Conservation (phyloP, 2,113 vertebrate genomes). For the Pseudorectes ferrugineus region DNA sequence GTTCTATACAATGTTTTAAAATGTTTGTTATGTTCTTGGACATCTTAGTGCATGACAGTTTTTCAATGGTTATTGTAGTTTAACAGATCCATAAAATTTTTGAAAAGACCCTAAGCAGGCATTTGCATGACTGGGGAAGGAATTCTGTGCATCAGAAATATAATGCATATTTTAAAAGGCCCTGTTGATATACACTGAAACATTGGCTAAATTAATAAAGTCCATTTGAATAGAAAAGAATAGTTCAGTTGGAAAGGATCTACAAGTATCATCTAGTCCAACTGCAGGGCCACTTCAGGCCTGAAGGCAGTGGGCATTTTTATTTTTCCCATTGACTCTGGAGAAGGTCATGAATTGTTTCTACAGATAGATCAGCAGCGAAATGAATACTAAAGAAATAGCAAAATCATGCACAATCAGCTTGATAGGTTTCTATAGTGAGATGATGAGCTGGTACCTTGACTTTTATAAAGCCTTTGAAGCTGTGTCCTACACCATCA, state of each 20-base stretch:
- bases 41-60: background rate
- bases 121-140: background rate
- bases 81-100: background rate
- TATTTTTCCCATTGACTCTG: background rate
- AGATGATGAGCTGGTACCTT: background rate
- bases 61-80: background rate
- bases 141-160: background rate
- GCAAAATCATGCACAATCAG: background rate
- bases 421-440: background rate
- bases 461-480: background rate
- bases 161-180: background rate
- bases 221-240: background rate
- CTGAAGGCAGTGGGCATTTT: background rate
- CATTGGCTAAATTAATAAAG: background rate
- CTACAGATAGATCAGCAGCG: background rate
- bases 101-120: background rate
- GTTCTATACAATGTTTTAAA: background rate
- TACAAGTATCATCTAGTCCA: background rate
- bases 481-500: background rate
- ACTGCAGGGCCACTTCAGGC: background rate
- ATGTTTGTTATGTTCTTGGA: background rate
- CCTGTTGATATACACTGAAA: background rate
- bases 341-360: background rate
- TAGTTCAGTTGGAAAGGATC: background rate
- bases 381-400: background rate